These are phyloP conservation scores for Ophiothrix spiculata DNA, from an alignment of 35 echinoderm and acorn worm genomes.

Conservation along the genomic window DNA sequence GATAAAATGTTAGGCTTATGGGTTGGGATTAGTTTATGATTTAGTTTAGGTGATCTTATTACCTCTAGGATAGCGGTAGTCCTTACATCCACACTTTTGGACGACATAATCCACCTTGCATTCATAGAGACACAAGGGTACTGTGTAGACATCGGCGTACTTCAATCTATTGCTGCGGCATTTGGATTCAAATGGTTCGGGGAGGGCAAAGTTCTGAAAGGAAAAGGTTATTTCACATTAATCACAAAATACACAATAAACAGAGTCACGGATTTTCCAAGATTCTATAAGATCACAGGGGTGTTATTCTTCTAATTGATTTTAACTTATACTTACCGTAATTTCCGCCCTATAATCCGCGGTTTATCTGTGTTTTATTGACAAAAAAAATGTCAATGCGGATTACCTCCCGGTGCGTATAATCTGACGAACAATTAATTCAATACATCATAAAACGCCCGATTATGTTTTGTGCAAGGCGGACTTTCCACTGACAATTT, in stretches of 20 bases:
- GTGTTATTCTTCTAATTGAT: too few species aligned
- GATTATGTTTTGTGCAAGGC: too few species aligned
- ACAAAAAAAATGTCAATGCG: too few species aligned
- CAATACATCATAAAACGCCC: too few species aligned
- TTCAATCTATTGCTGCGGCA: not conserved
- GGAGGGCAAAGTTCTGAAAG: slow-evolving; percentile 15
- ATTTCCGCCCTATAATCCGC: too few species aligned
- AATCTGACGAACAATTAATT: too few species aligned
- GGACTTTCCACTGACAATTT: too few species aligned
- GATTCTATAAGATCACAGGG: too few species aligned
- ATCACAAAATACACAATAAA: not conserved
- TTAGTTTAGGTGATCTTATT: not conserved
- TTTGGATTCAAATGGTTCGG: slow-evolving; percentile 2
- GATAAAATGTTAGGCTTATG: not conserved
- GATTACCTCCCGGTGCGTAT: too few species aligned
- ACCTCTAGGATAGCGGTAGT: slow-evolving; percentile 24
- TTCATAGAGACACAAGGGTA: slow-evolving; percentile 10
- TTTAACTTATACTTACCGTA: too few species aligned
- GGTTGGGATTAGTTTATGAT: not conserved
- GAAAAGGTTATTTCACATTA: not conserved
- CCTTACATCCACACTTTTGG: slow-evolving; percentile 16
- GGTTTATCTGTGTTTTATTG: too few species aligned
- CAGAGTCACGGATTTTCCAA: too few species aligned
- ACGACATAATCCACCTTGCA: slow-evolving; percentile 25
- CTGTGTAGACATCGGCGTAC: slow-evolving; percentile 7